Evolutionary conservation across 2,888 invertebrate species (phyloP).

Genomic region (Monoplex corrugatus): DNA sequence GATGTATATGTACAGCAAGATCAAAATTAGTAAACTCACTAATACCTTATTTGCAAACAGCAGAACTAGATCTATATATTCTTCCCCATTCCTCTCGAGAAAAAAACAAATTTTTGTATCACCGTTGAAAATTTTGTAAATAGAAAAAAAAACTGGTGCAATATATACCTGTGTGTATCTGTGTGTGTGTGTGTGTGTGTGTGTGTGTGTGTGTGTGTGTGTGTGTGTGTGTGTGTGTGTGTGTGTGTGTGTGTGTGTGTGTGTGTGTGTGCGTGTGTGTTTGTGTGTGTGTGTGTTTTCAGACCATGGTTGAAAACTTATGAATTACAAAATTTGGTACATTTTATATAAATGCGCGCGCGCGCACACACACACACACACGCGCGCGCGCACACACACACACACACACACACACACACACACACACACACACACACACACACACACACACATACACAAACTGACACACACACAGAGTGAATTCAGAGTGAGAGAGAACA

Average conservation of each 20-base stretch:
- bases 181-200: not conserved
- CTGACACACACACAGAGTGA: not conserved
- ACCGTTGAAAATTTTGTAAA: no score
- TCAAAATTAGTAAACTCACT: no score
- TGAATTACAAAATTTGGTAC: no score
- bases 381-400: not conserved
- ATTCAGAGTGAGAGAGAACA: no score
- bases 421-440: not conserved
- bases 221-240: not conserved
- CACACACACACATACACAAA: constrained; percentile 11
- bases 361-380: not conserved
- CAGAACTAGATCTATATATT: no score
- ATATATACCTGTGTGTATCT: not conserved
- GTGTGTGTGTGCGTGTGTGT: not conserved
- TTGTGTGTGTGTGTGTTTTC: no score
- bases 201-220: not conserved
- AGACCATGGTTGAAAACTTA: no score
- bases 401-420: not conserved
- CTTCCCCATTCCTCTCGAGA: no score
- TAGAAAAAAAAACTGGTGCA: no score
- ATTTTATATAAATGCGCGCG: no score
- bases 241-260: not conserved
- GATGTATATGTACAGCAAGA: not conserved
- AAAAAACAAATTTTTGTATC: no score
- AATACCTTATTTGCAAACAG: no score